phyloP scores from a whole-genome alignment of 2,113 vertebrate species.

The Acrocephalus kingi region DNA sequence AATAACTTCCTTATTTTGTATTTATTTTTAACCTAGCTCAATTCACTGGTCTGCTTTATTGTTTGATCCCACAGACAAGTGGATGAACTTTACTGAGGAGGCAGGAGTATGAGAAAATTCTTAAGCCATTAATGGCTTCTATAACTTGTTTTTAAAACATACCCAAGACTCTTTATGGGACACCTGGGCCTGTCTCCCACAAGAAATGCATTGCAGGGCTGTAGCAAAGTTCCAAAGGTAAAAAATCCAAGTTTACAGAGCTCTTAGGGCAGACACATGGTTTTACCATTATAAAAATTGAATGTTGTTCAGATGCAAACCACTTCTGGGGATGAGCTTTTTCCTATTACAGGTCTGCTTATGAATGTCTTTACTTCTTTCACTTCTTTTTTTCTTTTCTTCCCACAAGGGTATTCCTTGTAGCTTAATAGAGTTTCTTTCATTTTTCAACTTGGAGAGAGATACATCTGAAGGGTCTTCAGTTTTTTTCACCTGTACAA shows the following conservation, averaged over 20 bases:
- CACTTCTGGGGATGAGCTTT: not conserved
- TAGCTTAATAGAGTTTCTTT: not conserved
- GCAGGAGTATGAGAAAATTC: not conserved
- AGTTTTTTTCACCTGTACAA: not conserved
- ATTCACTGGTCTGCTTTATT: not conserved
- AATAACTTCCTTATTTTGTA: constrained; percentile 6
- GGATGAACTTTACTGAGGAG: not conserved
- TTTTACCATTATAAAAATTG: not conserved
- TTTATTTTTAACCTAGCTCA: constrained; percentile 5
- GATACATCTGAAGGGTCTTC: not conserved
- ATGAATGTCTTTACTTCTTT: not conserved
- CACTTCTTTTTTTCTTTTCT: not conserved
- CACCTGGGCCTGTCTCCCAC: not conserved
- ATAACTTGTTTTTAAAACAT: not conserved
- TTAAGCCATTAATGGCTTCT: not conserved
- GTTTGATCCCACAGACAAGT: not conserved
- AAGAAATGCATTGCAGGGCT: not conserved
- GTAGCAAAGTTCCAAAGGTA: not conserved
- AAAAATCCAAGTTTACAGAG: not conserved
- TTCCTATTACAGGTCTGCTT: not conserved
- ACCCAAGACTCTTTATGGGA: not conserved
- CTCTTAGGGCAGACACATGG: not conserved
- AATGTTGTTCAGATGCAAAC: not conserved
- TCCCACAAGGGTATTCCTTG: not conserved
- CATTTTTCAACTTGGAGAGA: not conserved